phyloP scores from a whole-genome alignment of 1,140 invertebrate species.

The Nylanderia fulva region DNA sequence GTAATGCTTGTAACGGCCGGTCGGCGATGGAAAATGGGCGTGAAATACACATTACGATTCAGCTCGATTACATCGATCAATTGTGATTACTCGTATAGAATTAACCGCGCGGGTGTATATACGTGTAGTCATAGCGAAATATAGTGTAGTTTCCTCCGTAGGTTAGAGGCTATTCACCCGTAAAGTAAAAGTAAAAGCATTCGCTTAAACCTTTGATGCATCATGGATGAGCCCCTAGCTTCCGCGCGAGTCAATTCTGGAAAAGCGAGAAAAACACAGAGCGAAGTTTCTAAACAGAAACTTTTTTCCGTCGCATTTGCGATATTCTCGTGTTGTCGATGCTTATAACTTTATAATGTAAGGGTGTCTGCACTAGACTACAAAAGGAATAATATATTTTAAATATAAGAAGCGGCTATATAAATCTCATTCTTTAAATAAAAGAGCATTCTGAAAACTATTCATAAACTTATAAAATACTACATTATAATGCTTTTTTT shows the following conservation, averaged over 20 bases:
- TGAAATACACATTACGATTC: constrained; percentile 21
- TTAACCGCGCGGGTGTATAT: constrained; percentile 13
- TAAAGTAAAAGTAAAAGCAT: constrained; percentile 13
- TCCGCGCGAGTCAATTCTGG: constrained; percentile 6
- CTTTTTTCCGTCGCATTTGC: background rate
- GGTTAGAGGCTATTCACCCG: background rate
- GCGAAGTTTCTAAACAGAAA: background rate
- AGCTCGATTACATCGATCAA: constrained; percentile 33
- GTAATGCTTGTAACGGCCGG: constrained; percentile 10
- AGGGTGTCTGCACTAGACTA: background rate
- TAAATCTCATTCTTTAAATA: background rate
- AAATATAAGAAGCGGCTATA: background rate
- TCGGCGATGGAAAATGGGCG: constrained; percentile 10
- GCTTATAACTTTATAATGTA: background rate
- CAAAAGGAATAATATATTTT: background rate
- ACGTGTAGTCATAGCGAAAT: too few species aligned
- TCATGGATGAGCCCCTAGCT: constrained; percentile 27
- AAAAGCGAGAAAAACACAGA: background rate
- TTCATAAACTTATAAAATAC: background rate
- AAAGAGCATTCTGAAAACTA: background rate
- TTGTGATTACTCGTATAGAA: background rate
- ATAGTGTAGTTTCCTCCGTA: background rate
- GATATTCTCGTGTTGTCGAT: background rate
- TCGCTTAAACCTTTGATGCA: constrained; percentile 9
- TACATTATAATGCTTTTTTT: background rate